phyloP scores from a whole-genome alignment of 2,888 invertebrate genomes.

The Colletes collaris region DNA sequence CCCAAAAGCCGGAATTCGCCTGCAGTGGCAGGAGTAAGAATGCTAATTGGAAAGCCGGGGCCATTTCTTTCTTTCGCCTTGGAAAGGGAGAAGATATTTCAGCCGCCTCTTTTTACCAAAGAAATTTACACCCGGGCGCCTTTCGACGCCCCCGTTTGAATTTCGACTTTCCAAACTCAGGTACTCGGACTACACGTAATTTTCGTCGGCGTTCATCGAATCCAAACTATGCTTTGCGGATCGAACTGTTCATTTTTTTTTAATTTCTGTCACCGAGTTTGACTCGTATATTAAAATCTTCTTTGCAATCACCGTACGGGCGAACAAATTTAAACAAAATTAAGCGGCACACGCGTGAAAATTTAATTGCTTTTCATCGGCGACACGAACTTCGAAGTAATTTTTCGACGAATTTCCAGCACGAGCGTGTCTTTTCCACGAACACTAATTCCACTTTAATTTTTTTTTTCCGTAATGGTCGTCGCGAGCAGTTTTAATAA shows the following conservation, averaged over 20 bases:
- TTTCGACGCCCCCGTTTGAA: conserved; percentile 8
- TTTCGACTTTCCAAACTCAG: conserved; percentile 3
- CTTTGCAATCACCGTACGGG: too few relatives aligned
- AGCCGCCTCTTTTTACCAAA: conserved; percentile 6
- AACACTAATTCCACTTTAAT: not conserved
- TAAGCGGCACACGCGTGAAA: too few relatives aligned
- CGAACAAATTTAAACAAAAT: too few relatives aligned
- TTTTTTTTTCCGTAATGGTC: too few relatives aligned
- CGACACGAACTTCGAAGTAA: too few relatives aligned
- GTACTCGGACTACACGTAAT: not conserved
- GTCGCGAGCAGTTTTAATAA: too few relatives aligned
- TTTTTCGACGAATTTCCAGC: not conserved
- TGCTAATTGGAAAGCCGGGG: conserved; percentile 77
- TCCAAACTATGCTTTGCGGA: too few relatives aligned
- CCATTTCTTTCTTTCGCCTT: conserved; percentile 64
- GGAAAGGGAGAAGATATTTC: conserved; percentile 45
- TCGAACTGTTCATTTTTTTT: too few relatives aligned
- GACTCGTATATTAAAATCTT: too few relatives aligned
- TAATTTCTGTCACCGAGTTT: too few relatives aligned
- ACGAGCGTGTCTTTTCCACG: not conserved
- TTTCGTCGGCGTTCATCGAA: too few relatives aligned
- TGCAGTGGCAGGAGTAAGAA: conserved; percentile 69
- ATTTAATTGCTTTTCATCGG: too few relatives aligned
- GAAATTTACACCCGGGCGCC: conserved; percentile 31
- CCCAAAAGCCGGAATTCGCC: conserved; percentile 66